phyloP scores from a whole-genome alignment of 1,140 invertebrate species.

The Rhopalosiphum maidis region DNA sequence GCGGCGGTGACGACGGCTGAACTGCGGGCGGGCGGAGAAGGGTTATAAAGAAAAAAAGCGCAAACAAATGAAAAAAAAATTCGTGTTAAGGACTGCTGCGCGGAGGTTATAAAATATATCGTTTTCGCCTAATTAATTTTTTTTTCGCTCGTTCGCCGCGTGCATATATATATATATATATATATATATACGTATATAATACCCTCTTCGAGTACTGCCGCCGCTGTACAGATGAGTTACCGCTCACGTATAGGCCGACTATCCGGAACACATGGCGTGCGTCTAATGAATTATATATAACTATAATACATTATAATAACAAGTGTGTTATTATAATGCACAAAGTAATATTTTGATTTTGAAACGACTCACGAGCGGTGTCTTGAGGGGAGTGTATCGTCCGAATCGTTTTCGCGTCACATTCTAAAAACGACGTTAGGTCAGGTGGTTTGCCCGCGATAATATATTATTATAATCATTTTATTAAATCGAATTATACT shows the following conservation, averaged over 20 bases:
- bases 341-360: too few relatives aligned
- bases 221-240: background rate
- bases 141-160: background rate
- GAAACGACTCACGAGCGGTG: too few relatives aligned
- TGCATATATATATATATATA: background rate
- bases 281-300: conserved; percentile 16
- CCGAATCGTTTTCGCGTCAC: too few relatives aligned
- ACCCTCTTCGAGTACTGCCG: background rate
- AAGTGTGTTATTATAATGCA: too few relatives aligned
- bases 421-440: too few relatives aligned
- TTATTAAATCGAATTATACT: too few relatives aligned
- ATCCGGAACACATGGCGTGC: conserved; percentile 31
- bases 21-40: background rate
- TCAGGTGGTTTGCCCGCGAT: too few relatives aligned
- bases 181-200: background rate
- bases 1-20: background rate
- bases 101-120: conserved; percentile 32
- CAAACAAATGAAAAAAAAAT: conserved; percentile 24
- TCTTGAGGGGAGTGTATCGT: too few relatives aligned
- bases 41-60: background rate
- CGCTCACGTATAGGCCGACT: background rate
- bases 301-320: background rate
- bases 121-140: conserved; percentile 56
- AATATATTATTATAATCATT: too few relatives aligned
- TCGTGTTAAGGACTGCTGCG: conserved; percentile 21